A percentile compares a stretch with the other conserved stretches of the same genome.
phyloP scores from a whole-genome alignment of 2,888 invertebrate genomes.

The Fissipunctia ypsillon region DNA sequence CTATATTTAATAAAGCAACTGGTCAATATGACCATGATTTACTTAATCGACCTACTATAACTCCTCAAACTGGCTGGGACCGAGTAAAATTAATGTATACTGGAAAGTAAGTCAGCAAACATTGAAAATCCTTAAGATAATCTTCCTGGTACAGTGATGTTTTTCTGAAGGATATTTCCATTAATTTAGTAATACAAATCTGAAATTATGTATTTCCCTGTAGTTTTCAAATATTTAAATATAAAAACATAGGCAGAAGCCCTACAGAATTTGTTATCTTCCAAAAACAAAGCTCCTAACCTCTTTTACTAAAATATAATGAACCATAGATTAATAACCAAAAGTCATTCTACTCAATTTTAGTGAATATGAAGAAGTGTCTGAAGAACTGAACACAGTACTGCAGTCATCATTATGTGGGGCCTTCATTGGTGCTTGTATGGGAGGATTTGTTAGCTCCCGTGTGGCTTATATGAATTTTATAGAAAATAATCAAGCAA shows the following conservation, averaged over 20 bases:
- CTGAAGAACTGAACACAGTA: conserved; percentile 91
- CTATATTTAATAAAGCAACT: conserved; percentile 70
- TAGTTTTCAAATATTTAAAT: neutral
- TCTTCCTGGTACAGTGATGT: neutral
- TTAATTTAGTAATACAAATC: neutral
- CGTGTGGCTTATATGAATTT: conserved; percentile 92
- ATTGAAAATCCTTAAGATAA: neutral
- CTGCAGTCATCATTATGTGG: conserved; percentile 91
- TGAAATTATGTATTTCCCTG: neutral
- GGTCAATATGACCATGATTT: conserved; percentile 74
- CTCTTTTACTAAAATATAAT: neutral
- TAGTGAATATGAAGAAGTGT: conserved; percentile 92
- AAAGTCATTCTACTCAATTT: conserved; percentile 66
- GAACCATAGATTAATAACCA: neutral
- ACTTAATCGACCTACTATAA: conserved; percentile 52
- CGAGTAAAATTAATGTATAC: conserved; percentile 87
- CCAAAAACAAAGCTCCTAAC: neutral
- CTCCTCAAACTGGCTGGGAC: conserved; percentile 84
- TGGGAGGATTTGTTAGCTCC: conserved; percentile 92
- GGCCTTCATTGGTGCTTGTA: conserved; percentile 91
- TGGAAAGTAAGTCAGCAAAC: conserved; percentile 81
- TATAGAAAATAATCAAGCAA: conserved; percentile 94
- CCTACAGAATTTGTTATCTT: neutral
- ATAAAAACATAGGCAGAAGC: neutral
- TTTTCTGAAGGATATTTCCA: neutral